Evolutionary conservation across 1,140 invertebrate genomes (phyloP).

Genomic region (Anastrepha ludens): DNA sequence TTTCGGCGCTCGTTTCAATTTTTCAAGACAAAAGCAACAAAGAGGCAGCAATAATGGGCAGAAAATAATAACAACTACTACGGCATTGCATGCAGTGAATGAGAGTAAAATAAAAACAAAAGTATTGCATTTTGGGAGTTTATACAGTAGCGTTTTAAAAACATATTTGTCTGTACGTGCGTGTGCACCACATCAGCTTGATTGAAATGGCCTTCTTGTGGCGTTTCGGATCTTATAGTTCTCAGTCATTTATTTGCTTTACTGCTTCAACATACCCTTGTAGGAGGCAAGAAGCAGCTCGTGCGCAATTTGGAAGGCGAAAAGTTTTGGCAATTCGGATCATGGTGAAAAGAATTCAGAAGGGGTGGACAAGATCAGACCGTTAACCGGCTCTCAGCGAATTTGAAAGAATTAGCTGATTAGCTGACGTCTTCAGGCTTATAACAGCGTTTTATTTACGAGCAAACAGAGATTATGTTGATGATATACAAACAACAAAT

Average conservation of each 20-base stretch:
- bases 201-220: constrained; percentile 29
- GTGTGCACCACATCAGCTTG: not conserved
- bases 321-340: no score
- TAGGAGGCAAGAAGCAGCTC: not conserved
- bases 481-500: no score
- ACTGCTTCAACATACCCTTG: not conserved
- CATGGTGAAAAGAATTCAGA: no score
- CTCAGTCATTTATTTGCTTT: not conserved
- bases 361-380: no score
- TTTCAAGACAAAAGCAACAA: constrained; percentile 32
- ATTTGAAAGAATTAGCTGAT: no score
- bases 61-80: not conserved
- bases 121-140: no score
- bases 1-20: not conserved
- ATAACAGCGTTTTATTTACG: no score
- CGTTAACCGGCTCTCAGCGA: no score
- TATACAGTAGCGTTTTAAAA: no score
- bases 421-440: no score
- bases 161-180: not conserved
- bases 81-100: not conserved
- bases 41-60: not conserved
- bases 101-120: not conserved
- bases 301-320: no score
- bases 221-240: constrained; percentile 15
- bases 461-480: no score